Evolutionary conservation across 2,797 vertebrate species (phyloP), one percentile per base, ranked within the genome.

Genomic region (Crax fasciolata): DNA sequence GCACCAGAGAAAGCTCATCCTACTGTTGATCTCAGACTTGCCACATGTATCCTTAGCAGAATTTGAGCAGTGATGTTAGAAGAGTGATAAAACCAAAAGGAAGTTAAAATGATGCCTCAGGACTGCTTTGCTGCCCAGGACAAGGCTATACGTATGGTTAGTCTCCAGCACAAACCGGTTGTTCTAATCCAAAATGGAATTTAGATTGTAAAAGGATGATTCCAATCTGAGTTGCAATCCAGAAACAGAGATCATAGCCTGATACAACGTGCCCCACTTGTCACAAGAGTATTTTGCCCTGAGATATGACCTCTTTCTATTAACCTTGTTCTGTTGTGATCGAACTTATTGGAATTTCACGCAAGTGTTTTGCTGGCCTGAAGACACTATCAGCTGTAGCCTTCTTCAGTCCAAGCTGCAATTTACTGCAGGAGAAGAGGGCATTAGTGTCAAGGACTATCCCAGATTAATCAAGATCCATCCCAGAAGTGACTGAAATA

Each of bases 401-500:
- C 13, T 3, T 44, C 38, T 62, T 76, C 67, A 87, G 44, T 63
- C 39, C 48, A 15, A 87, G 41, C 67, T 80, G 55, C 27, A 48
- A 12, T 43, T 70, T 18, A 48, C 67, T 54, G 44, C 65, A 84
- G 24, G 59, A 89, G 62, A 89, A 48, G 28, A 68, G 39, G 2
- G 1, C 0, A 2, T 0, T 65, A 12, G 18, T 5, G 0, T 28
- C 78, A 49, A 12, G 0, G 1, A 10, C 30, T 20, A 4, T 1
- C 1, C 43, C 2, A 3, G 9, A 46, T 75, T 63, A 35, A 57
- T 44, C 19, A 59, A 67, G 44, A 71, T 51, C 52, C 43, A 66
- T 2, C 48, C 82, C 30, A 41, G 73, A 66, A 86, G 63, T 11
- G 16, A 76, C 20, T 52, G 43, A 79, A 67, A 28, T 48, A 35